These are phyloP conservation scores for Macrobrachium nipponense DNA, from an alignment of 1,140 invertebrate species.

Conservation along the genomic window DNA sequence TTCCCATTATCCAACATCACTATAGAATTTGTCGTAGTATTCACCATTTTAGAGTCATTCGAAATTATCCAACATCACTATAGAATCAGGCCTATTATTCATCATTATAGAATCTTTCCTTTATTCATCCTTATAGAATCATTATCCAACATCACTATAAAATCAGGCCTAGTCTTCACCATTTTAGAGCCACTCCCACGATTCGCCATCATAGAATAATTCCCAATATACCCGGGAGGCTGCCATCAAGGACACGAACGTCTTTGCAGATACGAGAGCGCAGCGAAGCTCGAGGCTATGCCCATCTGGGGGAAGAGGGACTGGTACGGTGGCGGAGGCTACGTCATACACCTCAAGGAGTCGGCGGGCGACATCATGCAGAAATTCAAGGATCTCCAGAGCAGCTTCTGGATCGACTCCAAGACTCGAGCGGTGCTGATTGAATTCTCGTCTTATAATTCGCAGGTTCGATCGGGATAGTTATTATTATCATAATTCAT, in stretches of 20 bases:
- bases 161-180: too few species aligned
- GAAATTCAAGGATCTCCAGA: conserved; percentile 68
- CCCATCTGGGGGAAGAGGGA: conserved; percentile 65
- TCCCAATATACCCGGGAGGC: not conserved
- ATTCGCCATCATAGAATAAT: too few species aligned
- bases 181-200: too few species aligned
- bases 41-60: too few species aligned
- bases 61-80: too few species aligned
- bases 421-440: conserved; percentile 74
- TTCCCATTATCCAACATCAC: too few species aligned
- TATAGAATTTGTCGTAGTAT: too few species aligned
- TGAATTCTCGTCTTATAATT: conserved; percentile 75
- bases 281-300: conserved; percentile 45
- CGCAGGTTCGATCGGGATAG: conserved; percentile 66
- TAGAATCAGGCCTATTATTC: too few species aligned
- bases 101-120: too few species aligned
- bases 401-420: conserved; percentile 72
- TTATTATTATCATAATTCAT: not conserved
- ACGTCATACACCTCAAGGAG: conserved; percentile 71
- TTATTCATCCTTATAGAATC: too few species aligned
- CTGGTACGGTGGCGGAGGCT: conserved; percentile 74
- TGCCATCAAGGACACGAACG: too few species aligned
- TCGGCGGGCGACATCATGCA: conserved; percentile 66
- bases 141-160: too few species aligned
- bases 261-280: conserved; percentile 59